phyloP scores from a whole-genome alignment of 2,797 vertebrate genomes.

The Artibeus jamaicensis region DNA sequence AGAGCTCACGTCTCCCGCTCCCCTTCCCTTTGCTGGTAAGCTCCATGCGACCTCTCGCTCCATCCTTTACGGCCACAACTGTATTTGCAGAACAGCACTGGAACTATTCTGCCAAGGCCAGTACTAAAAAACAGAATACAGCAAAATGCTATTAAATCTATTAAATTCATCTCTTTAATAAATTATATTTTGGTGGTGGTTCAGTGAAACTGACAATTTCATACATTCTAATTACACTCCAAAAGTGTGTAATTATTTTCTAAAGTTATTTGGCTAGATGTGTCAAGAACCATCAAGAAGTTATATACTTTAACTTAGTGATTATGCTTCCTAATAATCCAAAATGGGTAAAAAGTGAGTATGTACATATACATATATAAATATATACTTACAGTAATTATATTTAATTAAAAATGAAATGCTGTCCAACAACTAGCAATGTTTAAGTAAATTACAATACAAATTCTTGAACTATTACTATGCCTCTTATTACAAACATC shows the following conservation, averaged over 20 bases:
- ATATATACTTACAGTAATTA: neutral
- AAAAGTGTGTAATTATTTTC: conserved; percentile 13
- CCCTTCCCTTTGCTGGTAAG: neutral
- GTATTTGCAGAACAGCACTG: neutral
- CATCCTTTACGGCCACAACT: neutral
- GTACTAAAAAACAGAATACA: conserved; percentile 29
- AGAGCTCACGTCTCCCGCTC: neutral
- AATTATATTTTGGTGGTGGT: neutral
- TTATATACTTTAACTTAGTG: neutral
- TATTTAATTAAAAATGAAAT: conserved; percentile 43
- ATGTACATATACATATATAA: neutral
- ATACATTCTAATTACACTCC: neutral
- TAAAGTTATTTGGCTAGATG: neutral
- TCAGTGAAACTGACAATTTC: neutral
- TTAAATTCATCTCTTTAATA: neutral
- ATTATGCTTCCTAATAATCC: neutral
- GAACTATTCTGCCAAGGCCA: neutral
- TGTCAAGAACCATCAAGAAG: conserved; percentile 11
- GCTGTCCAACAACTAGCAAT: neutral
- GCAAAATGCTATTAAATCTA: neutral
- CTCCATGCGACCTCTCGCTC: neutral
- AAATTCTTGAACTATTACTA: neutral
- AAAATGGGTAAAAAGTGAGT: conserved; percentile 11
- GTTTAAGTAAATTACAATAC: conserved; percentile 27
- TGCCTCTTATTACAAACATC: neutral